Evolutionary conservation across 2,797 vertebrate species (phyloP), one percentile per base, ranked within the genome.

Genomic region (Brotogeris chrysoptera): DNA sequence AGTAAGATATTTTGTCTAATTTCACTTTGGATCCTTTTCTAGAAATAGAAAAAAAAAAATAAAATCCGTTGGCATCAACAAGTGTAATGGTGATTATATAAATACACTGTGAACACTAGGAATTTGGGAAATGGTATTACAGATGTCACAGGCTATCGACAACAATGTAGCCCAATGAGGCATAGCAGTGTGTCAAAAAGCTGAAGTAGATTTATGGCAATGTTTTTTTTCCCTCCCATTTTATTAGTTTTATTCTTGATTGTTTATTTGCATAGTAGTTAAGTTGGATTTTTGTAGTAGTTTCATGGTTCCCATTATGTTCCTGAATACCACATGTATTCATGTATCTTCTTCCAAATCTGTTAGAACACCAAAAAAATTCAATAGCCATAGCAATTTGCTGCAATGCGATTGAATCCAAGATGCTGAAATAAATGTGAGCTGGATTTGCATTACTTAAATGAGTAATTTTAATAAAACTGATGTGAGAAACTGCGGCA

Each of bases 161-260:
- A 69, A 10, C 6, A 36, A 32, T 1, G 1, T 12, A 80, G 69
- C 12, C 4, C 28, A 61, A 15, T 20, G 4, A 49, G 1, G 0
- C 18, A 8, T 7, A n/a, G 5, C 6, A 70, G 14, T 20, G 3
- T 24, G 16, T 34, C 27, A 53, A 63, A 73, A 36, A 49, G 1
- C 16, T 52, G 36, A 60, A 18, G 4, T 4, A 1, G 0, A 13
- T n/a, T 63, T 46, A 59, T 12, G 15, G 4, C 4, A 44, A 52
- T 25, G 3, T 17, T 5, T 20, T 53, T 79, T 47, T 60, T 43
- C 43, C 6, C 36, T 9, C 9, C 4, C 5, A 5, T 25, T 84
- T 63, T 46, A 6, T 23, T 27, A n/a, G 5, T 24, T 77, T 66
- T 77, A 9, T 19, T 77, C 10, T 28, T 44, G 6, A 43, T 17